phyloP scores from a whole-genome alignment of 2,888 invertebrate species.

The Digitonthophagus gazella region DNA sequence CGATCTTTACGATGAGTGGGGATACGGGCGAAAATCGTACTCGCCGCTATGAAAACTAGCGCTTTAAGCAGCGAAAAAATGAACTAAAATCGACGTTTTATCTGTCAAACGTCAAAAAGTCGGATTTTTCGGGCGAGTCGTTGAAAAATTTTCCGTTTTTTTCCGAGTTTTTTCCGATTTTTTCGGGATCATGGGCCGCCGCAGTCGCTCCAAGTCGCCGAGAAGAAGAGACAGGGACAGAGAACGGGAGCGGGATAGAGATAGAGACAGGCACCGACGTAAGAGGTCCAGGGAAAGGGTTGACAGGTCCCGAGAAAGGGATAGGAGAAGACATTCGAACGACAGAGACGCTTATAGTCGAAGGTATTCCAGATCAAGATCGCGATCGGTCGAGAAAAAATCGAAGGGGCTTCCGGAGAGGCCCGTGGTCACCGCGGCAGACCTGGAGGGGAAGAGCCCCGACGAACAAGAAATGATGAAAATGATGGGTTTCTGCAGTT shows the following conservation, averaged over 20 bases:
- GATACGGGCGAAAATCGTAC: conserved; percentile 31
- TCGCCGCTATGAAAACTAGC: conserved; percentile 39
- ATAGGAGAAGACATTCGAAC: conserved; percentile 49
- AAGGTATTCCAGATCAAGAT: conserved; percentile 48
- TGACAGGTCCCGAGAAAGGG: conserved; percentile 50
- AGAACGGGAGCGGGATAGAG: conserved; percentile 51
- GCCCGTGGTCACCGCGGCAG: conserved; percentile 73
- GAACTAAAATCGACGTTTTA: conserved; percentile 50
- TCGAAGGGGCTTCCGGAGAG: conserved; percentile 51
- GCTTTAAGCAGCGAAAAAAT: conserved; percentile 45
- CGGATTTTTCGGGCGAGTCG: conserved; percentile 25
- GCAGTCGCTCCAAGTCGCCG: conserved; percentile 54
- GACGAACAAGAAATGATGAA: conserved; percentile 95
- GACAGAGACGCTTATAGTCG: conserved; percentile 51
- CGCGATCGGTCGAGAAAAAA: conserved; percentile 39
- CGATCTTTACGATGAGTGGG: conserved; percentile 20
- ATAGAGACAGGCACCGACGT: conserved; percentile 51
- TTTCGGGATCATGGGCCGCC: conserved; percentile 53
- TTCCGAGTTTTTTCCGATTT: conserved; percentile 28
- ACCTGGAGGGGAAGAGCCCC: conserved; percentile 84
- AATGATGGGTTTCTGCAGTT: conserved; percentile 95
- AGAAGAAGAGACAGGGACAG: conserved; percentile 55
- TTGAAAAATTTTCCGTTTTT: conserved; percentile 23
- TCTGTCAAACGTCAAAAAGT: conserved; percentile 34
- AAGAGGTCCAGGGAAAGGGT: conserved; percentile 50